These are phyloP conservation scores for Drosophila lacicola DNA, from an alignment of 2,888 invertebrate genomes.

Conservation along the genomic window DNA sequence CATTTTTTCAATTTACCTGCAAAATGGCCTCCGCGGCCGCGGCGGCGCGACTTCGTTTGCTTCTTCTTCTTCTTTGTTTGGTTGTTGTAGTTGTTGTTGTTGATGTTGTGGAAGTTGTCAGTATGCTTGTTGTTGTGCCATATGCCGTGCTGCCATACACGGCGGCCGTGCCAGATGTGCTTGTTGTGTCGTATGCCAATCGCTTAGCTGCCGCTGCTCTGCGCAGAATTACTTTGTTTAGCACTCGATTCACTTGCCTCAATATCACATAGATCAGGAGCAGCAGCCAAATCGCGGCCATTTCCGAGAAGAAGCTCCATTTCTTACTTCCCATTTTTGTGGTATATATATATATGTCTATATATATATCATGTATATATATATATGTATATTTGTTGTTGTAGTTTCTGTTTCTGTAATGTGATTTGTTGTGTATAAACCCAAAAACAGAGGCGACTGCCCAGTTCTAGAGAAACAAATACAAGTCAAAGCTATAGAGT, in stretches of 20 bases:
- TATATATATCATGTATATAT: neutral
- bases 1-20: constrained; percentile 74
- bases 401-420: neutral
- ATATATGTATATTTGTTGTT: constrained; percentile 1
- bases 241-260: constrained; percentile 18
- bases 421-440: neutral
- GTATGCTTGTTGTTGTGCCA: neutral
- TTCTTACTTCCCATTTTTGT: constrained; percentile 7
- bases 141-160: too few species aligned
- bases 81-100: constrained; percentile 4
- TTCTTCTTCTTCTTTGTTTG: constrained; percentile 1
- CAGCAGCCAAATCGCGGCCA: constrained; percentile 32
- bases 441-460: constrained; percentile 2
- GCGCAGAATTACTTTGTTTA: neutral
- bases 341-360: neutral
- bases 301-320: constrained; percentile 23
- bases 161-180: neutral
- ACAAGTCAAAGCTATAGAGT: constrained; percentile 8
- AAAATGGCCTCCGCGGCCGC: constrained; percentile 15
- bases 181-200: neutral
- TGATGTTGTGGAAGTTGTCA: constrained; percentile 6
- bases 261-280: constrained; percentile 36
- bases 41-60: neutral
- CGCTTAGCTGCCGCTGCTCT: constrained; percentile 1
- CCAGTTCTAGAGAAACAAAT: constrained; percentile 1